Evolutionary conservation across 2,888 invertebrate genomes (phyloP).

Genomic region (Meliscaeva auricollis): DNA sequence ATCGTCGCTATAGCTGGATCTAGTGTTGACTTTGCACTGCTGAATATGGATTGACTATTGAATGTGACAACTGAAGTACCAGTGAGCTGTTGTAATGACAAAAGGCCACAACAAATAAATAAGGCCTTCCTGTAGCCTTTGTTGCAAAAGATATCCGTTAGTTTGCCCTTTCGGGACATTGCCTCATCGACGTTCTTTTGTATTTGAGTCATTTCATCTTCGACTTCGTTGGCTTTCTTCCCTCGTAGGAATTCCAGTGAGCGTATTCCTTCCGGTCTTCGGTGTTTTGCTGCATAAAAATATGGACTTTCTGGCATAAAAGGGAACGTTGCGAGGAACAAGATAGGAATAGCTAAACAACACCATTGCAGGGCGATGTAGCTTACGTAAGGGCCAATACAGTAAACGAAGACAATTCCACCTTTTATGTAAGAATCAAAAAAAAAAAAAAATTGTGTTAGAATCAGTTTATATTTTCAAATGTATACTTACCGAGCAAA

Average conservation of each 20-base stretch:
- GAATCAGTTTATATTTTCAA: too few species aligned
- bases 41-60: constrained; percentile 90
- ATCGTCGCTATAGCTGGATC: constrained; percentile 89
- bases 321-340: constrained; percentile 87
- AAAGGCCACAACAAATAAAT: constrained; percentile 89
- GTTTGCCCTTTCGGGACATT: constrained; percentile 82
- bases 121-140: constrained; percentile 91
- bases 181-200: constrained; percentile 85
- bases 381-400: constrained; percentile 89
- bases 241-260: constrained; percentile 89
- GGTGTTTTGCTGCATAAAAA: constrained; percentile 86
- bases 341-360: constrained; percentile 87
- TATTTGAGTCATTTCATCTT: constrained; percentile 87
- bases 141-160: constrained; percentile 86
- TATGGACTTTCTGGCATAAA: constrained; percentile 94
- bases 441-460: background rate
- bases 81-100: constrained; percentile 92
- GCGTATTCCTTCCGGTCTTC: constrained; percentile 86
- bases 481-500: constrained; percentile 84
- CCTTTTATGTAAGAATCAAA: constrained; percentile 77
- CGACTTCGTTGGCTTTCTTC: constrained; percentile 86
- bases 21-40: constrained; percentile 87
- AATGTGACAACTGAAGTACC: constrained; percentile 93
- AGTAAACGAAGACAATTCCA: constrained; percentile 89
- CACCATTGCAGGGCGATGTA: constrained; percentile 88